Conservation (phyloP, 2,888 invertebrate species). For the Pseudoips prasinana region DNA sequence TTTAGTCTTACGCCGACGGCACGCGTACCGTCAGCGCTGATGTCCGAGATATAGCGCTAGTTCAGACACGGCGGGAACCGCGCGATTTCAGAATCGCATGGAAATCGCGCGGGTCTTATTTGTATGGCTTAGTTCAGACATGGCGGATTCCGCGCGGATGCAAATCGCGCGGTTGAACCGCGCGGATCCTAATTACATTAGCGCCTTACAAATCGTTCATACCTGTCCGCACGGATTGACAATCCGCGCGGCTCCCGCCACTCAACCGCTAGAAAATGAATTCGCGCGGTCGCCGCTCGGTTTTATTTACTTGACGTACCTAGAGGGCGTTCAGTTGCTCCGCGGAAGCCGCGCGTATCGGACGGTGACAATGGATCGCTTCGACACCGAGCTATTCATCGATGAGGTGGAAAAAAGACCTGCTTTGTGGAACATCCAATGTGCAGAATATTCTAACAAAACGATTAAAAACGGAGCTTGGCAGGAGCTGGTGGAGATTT, state of each 20-base stretch:
- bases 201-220: constrained; percentile 22
- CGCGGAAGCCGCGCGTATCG: constrained; percentile 25
- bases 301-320: constrained; percentile 25
- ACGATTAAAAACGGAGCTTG: constrained; percentile 25
- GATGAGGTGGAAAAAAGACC: constrained; percentile 28
- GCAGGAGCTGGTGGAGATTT: constrained; percentile 26
- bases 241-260: constrained; percentile 24
- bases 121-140: too few species aligned
- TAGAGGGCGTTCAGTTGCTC: constrained; percentile 29
- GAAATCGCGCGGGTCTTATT: constrained; percentile 20
- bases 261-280: constrained; percentile 26
- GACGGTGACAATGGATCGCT: constrained; percentile 22
- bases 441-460: constrained; percentile 28
- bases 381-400: constrained; percentile 30
- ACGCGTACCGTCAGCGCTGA: too few species aligned
- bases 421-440: constrained; percentile 28
- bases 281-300: constrained; percentile 23
- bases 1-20: too few species aligned
- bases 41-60: too few species aligned
- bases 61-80: constrained; percentile 22
- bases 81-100: constrained; percentile 19
- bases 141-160: too few species aligned
- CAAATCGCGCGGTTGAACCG: too few species aligned
- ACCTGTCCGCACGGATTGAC: constrained; percentile 18
- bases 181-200: too few species aligned